phyloP scores from a whole-genome alignment of 2,113 vertebrate species.

The Coptodon bakossiorum region DNA sequence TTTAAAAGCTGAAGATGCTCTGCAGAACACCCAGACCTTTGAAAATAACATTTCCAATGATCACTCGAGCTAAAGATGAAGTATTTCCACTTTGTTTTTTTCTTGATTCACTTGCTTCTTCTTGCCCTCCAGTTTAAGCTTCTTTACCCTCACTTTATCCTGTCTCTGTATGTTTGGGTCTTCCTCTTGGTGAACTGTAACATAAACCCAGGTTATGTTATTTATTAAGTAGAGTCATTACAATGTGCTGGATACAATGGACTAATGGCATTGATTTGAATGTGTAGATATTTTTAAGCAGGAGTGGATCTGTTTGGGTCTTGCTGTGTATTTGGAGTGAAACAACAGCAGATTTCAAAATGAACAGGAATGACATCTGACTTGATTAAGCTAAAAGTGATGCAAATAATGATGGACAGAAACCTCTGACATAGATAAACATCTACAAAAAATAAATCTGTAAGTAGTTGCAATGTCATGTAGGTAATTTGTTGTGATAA shows the following conservation, averaged over 20 bases:
- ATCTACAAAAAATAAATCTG: too few species aligned
- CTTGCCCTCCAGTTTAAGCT: background rate
- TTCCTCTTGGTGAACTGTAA: background rate
- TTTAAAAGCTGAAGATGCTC: background rate
- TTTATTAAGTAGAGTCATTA: background rate
- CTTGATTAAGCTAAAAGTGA: background rate
- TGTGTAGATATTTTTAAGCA: fast-evolving
- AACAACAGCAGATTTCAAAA: background rate
- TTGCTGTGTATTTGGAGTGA: background rate
- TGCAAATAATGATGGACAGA: background rate
- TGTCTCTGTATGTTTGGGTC: background rate
- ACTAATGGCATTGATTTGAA: background rate
- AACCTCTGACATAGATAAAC: background rate
- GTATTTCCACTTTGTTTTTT: fast-evolving
- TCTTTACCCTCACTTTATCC: fast-evolving
- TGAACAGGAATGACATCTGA: background rate
- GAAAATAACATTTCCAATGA: background rate
- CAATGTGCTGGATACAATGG: background rate
- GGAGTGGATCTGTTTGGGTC: background rate
- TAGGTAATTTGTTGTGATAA: too few species aligned
- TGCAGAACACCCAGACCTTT: background rate
- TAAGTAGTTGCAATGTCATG: too few species aligned
- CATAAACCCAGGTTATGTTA: background rate
- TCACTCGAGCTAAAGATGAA: background rate
- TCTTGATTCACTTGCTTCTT: fast-evolving